These are phyloP conservation scores for Cercopithecus hamlyni DNA, from an alignment of 2,797 vertebrate genomes.

Conservation along the genomic window DNA sequence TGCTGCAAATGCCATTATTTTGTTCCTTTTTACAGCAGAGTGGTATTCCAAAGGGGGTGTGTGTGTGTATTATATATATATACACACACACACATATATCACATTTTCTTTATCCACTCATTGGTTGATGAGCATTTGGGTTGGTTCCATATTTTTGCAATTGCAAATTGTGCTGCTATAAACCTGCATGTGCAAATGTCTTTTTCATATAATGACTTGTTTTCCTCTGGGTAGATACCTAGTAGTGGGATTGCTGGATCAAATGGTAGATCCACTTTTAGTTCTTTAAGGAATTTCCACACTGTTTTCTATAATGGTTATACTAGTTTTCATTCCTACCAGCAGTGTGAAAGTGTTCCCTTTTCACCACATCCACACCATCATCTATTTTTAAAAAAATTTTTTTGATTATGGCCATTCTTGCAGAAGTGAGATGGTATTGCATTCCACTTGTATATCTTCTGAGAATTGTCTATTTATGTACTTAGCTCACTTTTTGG, in stretches of 20 bases:
- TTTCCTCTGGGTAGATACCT: not conserved
- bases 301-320: not conserved
- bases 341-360: not conserved
- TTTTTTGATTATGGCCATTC: too few relatives aligned
- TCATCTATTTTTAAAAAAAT: too few relatives aligned
- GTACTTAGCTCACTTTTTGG: not conserved
- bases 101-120: not conserved
- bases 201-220: not conserved
- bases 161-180: not conserved
- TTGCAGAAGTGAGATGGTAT: too few relatives aligned
- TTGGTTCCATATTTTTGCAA: not conserved
- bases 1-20: not conserved
- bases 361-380: not conserved
- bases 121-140: not conserved
- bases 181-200: not conserved
- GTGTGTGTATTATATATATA: too few relatives aligned
- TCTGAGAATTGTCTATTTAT: not conserved
- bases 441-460: not conserved
- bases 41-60: not conserved
- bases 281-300: not conserved
- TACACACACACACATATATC: fast-evolving
- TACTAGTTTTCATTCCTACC: not conserved
- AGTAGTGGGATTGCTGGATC: not conserved
- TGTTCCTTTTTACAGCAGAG: not conserved
- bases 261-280: not conserved